These are phyloP conservation scores for Terrapene triunguis DNA, from an alignment of 2,113 vertebrate genomes.

Conservation along the genomic window DNA sequence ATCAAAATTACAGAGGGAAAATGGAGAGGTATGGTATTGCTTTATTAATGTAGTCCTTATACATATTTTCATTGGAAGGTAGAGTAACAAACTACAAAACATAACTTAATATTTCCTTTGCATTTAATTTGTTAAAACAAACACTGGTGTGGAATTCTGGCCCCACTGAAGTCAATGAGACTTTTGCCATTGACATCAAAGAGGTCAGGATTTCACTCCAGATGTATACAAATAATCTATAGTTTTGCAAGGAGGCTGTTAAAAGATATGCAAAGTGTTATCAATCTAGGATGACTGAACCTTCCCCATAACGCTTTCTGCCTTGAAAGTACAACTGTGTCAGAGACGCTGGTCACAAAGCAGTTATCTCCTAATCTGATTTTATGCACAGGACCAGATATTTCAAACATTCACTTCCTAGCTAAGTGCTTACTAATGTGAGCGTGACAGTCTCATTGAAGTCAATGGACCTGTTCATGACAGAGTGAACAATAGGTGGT, in stretches of 20 bases:
- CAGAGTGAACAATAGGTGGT: rapidly evolving
- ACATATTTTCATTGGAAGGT: neutral
- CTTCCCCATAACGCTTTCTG: neutral
- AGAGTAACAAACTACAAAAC: neutral
- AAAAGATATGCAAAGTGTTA: neutral
- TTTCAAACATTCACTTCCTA: neutral
- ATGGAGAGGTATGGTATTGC: constrained; percentile 83
- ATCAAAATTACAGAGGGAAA: constrained; percentile 89
- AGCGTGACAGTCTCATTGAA: neutral
- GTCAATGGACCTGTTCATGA: neutral
- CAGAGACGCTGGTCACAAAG: neutral
- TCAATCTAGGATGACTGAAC: neutral
- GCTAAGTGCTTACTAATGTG: rapidly evolving
- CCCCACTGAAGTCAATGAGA: neutral
- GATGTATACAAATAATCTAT: neutral
- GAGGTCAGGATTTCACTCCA: neutral
- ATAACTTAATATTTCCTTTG: neutral
- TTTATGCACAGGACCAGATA: neutral
- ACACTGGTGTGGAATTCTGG: neutral
- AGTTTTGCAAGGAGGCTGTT: neutral
- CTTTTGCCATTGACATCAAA: neutral
- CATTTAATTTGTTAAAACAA: neutral
- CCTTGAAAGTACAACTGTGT: neutral
- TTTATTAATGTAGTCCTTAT: constrained; percentile 18
- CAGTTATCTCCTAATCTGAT: neutral